Base-by-base conservation (phyloP, 2,888 invertebrate genomes). In the Cantharis lateralis region DNA sequence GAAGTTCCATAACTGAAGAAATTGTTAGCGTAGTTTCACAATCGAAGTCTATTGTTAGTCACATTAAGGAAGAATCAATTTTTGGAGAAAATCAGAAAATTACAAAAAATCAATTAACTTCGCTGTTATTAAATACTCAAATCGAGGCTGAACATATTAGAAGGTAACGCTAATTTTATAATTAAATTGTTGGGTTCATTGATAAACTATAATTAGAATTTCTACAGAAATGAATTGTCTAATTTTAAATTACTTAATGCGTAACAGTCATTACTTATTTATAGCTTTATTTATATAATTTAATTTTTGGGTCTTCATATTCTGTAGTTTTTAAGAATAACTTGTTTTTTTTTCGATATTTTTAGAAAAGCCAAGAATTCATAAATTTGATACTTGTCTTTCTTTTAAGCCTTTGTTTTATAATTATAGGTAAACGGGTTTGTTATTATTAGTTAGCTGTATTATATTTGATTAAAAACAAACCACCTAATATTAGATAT, bases 401-500 rank as follows among this genome's bases (percentile, higher is more conserved):
- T 48, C 48, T n/a, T 48, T n/a, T 48, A n/a, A 72, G 48, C 32
- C 64, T 69, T 70, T 70, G 68, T 70, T 72, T 69, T 77, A 77
- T 71, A 77, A 77, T 77, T 74, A 48, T 48, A 48, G 69, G 77
- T 72, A 77, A 75, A 77, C 66, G 72, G 72, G 72, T 74, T 63
- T 75, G 73, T 78, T 78, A 84, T 84, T 84, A 85, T 82, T 84
- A 83, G 82, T 79, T 68, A 24, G 28, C 68, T 76, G 80, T 82
- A 84, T 84, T 83, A 83, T 83, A 84, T 84, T 83, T 82, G 85
- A 86, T 86, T 84, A 86, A 86, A 85, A 86, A 85, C 86, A 85
- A 85, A 83, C 84, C 81, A 79, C 82, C 87, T 87, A 87, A 86
- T 85, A 86, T 87, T 87, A 88, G 88, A 87, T 86, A 87, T 87